Conservation (phyloP, 2,797 vertebrate species). For the Alauda arvensis region DNA sequence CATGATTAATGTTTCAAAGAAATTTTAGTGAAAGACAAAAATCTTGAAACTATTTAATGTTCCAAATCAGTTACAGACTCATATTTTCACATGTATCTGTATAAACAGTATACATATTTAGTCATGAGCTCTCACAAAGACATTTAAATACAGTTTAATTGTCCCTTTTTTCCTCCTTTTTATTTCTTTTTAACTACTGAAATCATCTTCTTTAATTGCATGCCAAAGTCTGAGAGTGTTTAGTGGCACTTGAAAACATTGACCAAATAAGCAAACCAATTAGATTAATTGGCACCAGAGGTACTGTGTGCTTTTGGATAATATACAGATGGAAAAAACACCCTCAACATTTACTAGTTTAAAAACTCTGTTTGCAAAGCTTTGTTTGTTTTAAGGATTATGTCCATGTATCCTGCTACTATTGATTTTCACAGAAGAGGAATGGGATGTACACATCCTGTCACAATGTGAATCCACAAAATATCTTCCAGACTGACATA, state of each 20-base stretch:
- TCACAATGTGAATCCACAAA: not conserved
- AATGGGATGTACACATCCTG: not conserved
- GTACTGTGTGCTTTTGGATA: not conserved
- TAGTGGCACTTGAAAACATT: constrained; percentile 39
- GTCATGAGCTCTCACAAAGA: not conserved
- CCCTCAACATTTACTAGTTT: not conserved
- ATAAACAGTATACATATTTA: not conserved
- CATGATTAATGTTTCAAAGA: not conserved
- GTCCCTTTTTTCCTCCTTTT: not conserved
- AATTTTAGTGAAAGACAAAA: constrained; percentile 14
- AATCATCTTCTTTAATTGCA: constrained; percentile 10
- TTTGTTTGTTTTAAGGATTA: constrained; percentile 4
- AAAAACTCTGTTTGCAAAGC: not conserved
- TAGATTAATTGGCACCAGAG: constrained; percentile 53
- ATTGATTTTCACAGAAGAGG: not conserved
- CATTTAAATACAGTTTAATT: constrained; percentile 21
- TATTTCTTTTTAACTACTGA: not conserved
- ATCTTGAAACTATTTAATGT: constrained; percentile 14
- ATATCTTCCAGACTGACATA: not conserved
- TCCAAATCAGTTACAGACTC: constrained; percentile 15
- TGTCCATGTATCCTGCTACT: not conserved
- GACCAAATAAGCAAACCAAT: constrained; percentile 26
- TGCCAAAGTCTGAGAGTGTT: constrained; percentile 37
- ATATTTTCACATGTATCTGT: not conserved
- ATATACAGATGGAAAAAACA: constrained; percentile 1